phyloP scores from a whole-genome alignment of 2,797 vertebrate genomes.

The Cynodonichthys magdalenae region DNA sequence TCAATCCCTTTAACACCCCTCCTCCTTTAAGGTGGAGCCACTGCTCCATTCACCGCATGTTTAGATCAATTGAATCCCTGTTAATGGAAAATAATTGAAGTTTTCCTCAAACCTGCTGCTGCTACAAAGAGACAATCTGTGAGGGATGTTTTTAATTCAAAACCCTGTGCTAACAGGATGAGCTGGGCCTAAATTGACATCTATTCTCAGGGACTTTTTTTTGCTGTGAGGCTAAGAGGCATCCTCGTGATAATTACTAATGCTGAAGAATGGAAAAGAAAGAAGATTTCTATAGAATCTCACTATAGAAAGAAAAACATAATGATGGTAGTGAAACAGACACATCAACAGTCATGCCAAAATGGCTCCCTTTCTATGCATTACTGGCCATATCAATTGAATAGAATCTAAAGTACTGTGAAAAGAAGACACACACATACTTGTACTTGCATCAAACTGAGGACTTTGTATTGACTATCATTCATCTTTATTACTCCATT shows the following conservation, averaged over 20 bases:
- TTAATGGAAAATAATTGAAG: constrained; percentile 83
- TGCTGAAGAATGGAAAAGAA: constrained; percentile 52
- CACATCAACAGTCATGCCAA: constrained; percentile 67
- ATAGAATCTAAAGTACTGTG: constrained; percentile 72
- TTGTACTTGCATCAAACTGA: no score
- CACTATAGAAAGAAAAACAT: constrained; percentile 36
- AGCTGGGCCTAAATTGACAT: constrained; percentile 67
- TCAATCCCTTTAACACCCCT: constrained; percentile 38
- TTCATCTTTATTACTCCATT: no score
- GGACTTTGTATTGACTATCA: no score
- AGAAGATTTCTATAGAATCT: constrained; percentile 59
- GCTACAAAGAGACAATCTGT: constrained; percentile 68
- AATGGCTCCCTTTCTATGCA: constrained; percentile 62
- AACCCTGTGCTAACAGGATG: constrained; percentile 49
- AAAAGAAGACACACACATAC: constrained; percentile 43
- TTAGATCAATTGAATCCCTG: constrained; percentile 80
- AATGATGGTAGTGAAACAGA: constrained; percentile 58
- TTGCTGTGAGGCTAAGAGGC: constrained; percentile 49
- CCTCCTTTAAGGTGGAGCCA: constrained; percentile 64
- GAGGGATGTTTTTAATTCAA: constrained; percentile 80
- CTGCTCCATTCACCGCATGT: constrained; percentile 77
- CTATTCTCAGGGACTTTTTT: constrained; percentile 45
- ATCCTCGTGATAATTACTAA: constrained; percentile 75
- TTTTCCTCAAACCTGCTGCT: constrained; percentile 60
- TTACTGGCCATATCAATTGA: constrained; percentile 73